Evolutionary conservation across 92 coral and sea anemone species (phyloP), one percentile per base, ranked within the genome.

Genomic region (Palythoa grandis): DNA sequence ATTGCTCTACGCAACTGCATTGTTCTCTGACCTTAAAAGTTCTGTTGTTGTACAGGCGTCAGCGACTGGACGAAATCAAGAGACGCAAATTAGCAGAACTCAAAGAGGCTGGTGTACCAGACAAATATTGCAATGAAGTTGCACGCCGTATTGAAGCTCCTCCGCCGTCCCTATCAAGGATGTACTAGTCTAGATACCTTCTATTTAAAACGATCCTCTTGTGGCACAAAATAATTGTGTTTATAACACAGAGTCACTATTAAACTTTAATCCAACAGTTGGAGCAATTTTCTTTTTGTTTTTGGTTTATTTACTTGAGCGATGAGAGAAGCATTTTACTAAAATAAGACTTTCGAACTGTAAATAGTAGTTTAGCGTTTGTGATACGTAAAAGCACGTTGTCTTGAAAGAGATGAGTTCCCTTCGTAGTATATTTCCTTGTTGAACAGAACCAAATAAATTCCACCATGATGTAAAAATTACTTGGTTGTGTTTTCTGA

Each of bases 101-200:
- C 72, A 90, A 88, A 75, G 93, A 93, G 11, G 99, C 99, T 56
- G 99, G 99, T 72, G 99, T 96, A 3, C 99, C 99, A 0, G 99
- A 96, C 91, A 96, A 96, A 77, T 96, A 96, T 80, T 96, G 99
- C 72, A 96, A 96, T 86, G 99, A 96, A 91, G 99, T 96, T 20
- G 98, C 99, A 38, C 96, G 99, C 7, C 94, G 99, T 54, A 96
- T 96, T 78, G 98, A 95, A 87, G 98, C 98, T 1, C 98, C 99
- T 2, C 99, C 98, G 0, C 99, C 95, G 11, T 94, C 95, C 7
- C 78, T 94, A 61, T 94, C 98, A 74, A 87, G 91, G 61, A 91
- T 91, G 93, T 91, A 88, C 74, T 91, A 38, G 77, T 29, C 48
- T 69, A 37, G 43, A 37, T 1, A 13, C 17, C 2, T 11, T 67